Conservation (phyloP, 2,797 vertebrate species). For the Jordanella pulchra region DNA sequence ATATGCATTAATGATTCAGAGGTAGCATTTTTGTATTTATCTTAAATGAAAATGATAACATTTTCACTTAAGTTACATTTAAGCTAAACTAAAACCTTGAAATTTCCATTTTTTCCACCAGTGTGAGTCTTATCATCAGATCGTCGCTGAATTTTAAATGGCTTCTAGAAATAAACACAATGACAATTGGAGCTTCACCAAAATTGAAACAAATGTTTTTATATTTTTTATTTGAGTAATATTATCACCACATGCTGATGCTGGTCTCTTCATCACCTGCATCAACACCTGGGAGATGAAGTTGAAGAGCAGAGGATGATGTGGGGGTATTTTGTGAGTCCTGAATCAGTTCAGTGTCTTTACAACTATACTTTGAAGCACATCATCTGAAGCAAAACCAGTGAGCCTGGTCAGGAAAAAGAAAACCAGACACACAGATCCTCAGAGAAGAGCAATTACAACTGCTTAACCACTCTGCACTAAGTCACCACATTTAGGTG, state of each 20-base stretch:
- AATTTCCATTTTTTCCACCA: background rate
- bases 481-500: conserved; percentile 22
- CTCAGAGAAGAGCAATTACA: conserved; percentile 43
- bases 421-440: conserved; percentile 46
- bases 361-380: conserved; percentile 10
- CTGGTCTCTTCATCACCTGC: conserved; percentile 65
- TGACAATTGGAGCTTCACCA: background rate
- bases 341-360: conserved; percentile 19
- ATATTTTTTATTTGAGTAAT: background rate
- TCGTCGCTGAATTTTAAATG: conserved; percentile 6
- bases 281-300: conserved; percentile 51
- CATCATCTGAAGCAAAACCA: conserved; percentile 57
- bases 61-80: background rate
- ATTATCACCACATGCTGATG: conserved; percentile 18
- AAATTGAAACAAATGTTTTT: background rate
- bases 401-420: conserved; percentile 37
- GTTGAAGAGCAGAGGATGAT: background rate
- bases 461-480: conserved; percentile 35
- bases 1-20: no score
- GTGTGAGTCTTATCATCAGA: conserved; percentile 9
- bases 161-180: conserved; percentile 10
- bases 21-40: no score
- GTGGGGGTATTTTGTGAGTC: background rate
- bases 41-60: no score
- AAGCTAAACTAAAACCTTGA: no score